phyloP scores from a whole-genome alignment of 2,888 invertebrate species.

The Andrena camellia region DNA sequence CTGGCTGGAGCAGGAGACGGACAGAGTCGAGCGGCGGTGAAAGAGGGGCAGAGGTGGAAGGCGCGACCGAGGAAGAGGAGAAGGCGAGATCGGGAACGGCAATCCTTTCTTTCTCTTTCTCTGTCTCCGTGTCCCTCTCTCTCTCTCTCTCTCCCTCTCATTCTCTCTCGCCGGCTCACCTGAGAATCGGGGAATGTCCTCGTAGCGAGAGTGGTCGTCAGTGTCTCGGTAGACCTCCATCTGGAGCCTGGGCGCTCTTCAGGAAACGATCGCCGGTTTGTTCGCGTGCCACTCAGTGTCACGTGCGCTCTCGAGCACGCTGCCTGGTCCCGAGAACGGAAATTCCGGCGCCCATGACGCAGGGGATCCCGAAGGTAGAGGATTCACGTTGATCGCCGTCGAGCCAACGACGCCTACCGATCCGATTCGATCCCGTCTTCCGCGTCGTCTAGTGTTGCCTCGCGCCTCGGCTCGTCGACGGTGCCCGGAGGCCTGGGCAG shows the following conservation, averaged over 20 bases:
- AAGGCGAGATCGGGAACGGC: slow-evolving; percentile 53
- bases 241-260: slow-evolving; percentile 55
- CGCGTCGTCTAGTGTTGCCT: background rate
- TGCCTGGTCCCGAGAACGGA: background rate
- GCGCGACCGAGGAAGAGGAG: slow-evolving; percentile 41
- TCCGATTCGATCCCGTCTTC: background rate
- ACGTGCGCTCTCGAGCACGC: slow-evolving; percentile 37
- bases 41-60: slow-evolving; percentile 11
- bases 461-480: slow-evolving; percentile 4
- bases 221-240: slow-evolving; percentile 74
- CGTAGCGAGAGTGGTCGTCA: slow-evolving; percentile 70
- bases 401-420: slow-evolving; percentile 3
- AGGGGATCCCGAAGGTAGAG: slow-evolving; percentile 31
- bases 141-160: slow-evolving; percentile 26
- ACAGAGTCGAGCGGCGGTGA: slow-evolving; percentile 9
- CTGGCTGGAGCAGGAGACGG: slow-evolving; percentile 2
- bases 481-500: slow-evolving; percentile 1
- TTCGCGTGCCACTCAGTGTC: slow-evolving; percentile 49
- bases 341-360: slow-evolving; percentile 31
- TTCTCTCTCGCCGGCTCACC: slow-evolving; percentile 47
- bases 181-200: slow-evolving; percentile 72
- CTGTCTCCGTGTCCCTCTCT: slow-evolving; percentile 7
- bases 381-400: slow-evolving; percentile 19
- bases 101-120: slow-evolving; percentile 40
- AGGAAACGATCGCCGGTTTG: slow-evolving; percentile 41